Conservation (phyloP, 2,888 invertebrate genomes). For the Volucella inanis region DNA sequence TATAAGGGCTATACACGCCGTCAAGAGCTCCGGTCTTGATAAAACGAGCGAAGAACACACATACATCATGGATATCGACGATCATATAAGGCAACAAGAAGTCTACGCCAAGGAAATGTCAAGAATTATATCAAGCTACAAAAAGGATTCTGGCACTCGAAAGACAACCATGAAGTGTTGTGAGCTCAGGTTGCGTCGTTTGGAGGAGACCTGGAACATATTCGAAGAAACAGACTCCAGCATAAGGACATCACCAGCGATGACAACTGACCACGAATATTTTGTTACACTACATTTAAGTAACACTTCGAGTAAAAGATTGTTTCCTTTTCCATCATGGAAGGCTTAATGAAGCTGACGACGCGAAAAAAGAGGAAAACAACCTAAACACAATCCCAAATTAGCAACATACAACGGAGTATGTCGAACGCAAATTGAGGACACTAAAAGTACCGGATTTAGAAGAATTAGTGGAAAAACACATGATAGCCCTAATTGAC, state of each 20-base stretch:
- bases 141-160: conserved; percentile 1
- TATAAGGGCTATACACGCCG: too few relatives aligned
- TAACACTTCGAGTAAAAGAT: too few relatives aligned
- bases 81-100: neutral
- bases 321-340: neutral
- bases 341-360: neutral
- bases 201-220: neutral
- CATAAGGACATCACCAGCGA: conserved; percentile 1
- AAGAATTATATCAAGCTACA: neutral
- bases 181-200: too few relatives aligned
- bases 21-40: too few relatives aligned
- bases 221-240: conserved; percentile 9
- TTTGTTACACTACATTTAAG: conserved; percentile 11
- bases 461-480: neutral
- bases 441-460: neutral
- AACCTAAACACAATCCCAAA: conserved; percentile 10
- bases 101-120: conserved; percentile 6
- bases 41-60: too few relatives aligned
- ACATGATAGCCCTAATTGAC: neutral
- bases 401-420: too few relatives aligned
- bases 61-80: neutral
- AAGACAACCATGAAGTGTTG: too few relatives aligned
- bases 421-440: too few relatives aligned
- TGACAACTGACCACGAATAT: conserved; percentile 10
- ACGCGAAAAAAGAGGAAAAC: neutral